Base-by-base conservation (phyloP, 2,888 invertebrate genomes). In the Perizoma flavofasciatum region DNA sequence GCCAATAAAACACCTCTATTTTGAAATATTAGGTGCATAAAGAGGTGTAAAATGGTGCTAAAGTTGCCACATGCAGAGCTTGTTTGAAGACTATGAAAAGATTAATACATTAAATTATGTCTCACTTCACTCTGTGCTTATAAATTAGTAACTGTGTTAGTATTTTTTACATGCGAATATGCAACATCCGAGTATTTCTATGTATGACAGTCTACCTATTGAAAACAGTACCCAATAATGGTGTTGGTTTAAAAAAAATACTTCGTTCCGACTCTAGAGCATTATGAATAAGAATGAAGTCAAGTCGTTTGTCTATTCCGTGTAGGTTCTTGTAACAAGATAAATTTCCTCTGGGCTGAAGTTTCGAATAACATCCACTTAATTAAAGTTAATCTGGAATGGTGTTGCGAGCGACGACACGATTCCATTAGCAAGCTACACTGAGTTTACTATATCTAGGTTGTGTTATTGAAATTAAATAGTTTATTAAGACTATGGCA, bases 301-400 rank as follows among this genome's bases (percentile, higher is more conserved):
- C 5, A 49, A 52, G 43, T 53, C 55, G 59, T 53, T 63, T 67
- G 65, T 59, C 51, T 65, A 61, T 62, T 63, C 58, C 55, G 67
- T 72, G 70, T 68, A 74, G 68, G 68, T 79, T 75, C 78, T 77
- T 77, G 73, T 79, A 82, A 78, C 76, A 73, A 78, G 81, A 82
- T 83, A 82, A 82, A 86, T 83, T 77, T 79, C 75, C 79, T 75
- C 73, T 64, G 65, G 76, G 71, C 73, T 78, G 75, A 83, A 86
- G 83, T 86, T 84, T 83, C 81, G 78, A 85, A 85, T 85, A 86
- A 84, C 88, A 88, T 84, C 82, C 83, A 80, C 84, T 88, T 88
- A 88, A 88, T 89, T 89, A 88, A 88, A 88, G 84, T 86, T 86
- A 88, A 89, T 88, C 87, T 83, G 75, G 77, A 85, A 83, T 83